Percentiles rank a stretch among this genome's conserved stretches.
phyloP scores from a whole-genome alignment of 2,113 vertebrate genomes.

The Rhombomys opimus region DNA sequence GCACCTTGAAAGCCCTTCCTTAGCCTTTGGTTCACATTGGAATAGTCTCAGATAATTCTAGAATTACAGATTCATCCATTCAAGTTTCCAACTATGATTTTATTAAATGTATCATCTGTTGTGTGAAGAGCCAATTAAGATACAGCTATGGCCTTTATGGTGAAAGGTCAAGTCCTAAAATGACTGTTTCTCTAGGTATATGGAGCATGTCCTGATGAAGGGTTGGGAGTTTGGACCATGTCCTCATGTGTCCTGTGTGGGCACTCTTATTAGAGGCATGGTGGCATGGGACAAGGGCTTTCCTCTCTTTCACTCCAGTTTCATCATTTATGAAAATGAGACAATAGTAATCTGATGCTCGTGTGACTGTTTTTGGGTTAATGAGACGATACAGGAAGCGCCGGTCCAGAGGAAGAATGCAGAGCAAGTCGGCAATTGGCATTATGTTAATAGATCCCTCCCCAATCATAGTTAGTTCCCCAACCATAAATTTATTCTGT shows the following conservation, averaged over 20 bases:
- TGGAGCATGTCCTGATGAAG: neutral
- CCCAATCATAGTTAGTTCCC: too few relatives aligned
- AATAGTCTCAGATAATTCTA: conserved; percentile 9
- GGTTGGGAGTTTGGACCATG: neutral
- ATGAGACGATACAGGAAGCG: neutral
- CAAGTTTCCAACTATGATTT: conserved; percentile 11
- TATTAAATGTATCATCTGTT: neutral
- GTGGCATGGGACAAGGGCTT: conserved; percentile 11
- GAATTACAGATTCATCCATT: conserved; percentile 10
- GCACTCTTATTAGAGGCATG: neutral
- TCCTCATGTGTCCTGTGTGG: neutral
- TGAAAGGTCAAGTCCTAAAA: neutral
- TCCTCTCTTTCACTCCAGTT: neutral
- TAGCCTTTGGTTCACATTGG: neutral
- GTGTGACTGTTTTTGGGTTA: neutral
- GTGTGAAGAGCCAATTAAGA: neutral
- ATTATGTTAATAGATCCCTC: neutral
- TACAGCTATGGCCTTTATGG: neutral
- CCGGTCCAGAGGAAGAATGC: neutral
- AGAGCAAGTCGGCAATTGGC: neutral
- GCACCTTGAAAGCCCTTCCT: conserved; percentile 8
- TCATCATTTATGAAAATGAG: conserved; percentile 24
- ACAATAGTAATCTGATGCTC: neutral
- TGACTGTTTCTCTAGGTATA: neutral
- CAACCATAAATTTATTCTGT: neutral